A percentile compares a stretch with the other conserved stretches of the same genome.
phyloP scores from a whole-genome alignment of 2,888 invertebrate genomes.

The Terebella lapidaria region DNA sequence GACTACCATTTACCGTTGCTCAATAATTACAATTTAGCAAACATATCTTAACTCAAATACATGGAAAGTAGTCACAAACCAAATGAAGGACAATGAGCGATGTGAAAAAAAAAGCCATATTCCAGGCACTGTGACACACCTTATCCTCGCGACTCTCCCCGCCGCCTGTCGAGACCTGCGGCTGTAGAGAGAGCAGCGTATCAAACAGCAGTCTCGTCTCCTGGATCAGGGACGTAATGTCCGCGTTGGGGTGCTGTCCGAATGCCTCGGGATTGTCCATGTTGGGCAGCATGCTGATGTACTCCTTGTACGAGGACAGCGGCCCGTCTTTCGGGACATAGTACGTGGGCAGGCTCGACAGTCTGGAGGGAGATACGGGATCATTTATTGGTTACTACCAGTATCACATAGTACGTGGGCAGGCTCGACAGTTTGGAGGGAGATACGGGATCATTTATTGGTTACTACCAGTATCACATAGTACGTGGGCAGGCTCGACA shows the following conservation, averaged over 20 bases:
- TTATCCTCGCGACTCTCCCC: conserved; percentile 67
- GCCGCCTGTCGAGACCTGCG: conserved; percentile 57
- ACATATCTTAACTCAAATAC: too few species aligned
- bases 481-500: conserved; percentile 71
- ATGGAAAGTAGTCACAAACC: too few species aligned
- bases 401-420: conserved; percentile 67
- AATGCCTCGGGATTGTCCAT: conserved; percentile 81
- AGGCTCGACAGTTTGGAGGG: conserved; percentile 61
- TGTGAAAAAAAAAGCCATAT: too few species aligned
- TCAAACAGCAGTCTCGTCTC: conserved; percentile 73
- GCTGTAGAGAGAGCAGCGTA: conserved; percentile 73
- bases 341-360: conserved; percentile 71
- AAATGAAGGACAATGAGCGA: too few species aligned
- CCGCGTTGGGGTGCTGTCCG: conserved; percentile 85
- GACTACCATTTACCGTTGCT: too few species aligned
- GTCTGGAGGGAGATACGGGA: conserved; percentile 16
- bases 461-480: conserved; percentile 63
- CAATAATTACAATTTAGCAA: too few species aligned
- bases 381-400: too few species aligned
- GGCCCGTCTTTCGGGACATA: conserved; percentile 78
- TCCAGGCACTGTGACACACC: conserved; percentile 51
- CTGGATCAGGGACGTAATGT: conserved; percentile 78
- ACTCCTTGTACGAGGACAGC: conserved; percentile 74
- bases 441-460: neutral
- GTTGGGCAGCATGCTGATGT: conserved; percentile 71